A percentile compares a stretch with the other conserved stretches of the same genome.
Evolutionary conservation across 1,140 invertebrate species (phyloP).

Genomic region (Macrocentrus cingulum): DNA sequence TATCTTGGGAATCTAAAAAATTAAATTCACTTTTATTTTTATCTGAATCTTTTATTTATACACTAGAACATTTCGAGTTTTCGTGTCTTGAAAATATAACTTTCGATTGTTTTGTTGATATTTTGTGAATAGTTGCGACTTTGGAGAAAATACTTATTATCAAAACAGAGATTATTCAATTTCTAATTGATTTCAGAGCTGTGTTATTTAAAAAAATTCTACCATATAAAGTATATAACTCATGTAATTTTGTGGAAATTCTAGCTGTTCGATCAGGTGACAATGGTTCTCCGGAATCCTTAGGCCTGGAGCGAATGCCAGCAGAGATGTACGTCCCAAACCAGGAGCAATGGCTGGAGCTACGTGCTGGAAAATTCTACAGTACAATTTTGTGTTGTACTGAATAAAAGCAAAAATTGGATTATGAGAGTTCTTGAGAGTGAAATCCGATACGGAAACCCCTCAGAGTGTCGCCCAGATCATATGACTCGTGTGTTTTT

Average conservation of each 20-base stretch:
- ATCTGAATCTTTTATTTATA: too few species aligned
- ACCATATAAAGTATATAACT: neutral
- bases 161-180: neutral
- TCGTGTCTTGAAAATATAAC: too few species aligned
- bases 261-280: constrained; percentile 41
- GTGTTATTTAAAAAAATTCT: too few species aligned
- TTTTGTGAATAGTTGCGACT: neutral
- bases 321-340: constrained; percentile 89
- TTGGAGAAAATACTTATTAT: neutral
- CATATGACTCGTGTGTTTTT: neutral
- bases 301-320: constrained; percentile 65
- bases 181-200: too few species aligned
- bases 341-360: constrained; percentile 81
- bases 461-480: neutral
- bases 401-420: constrained; percentile 26
- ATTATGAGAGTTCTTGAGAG: neutral
- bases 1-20: too few species aligned
- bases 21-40: too few species aligned
- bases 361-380: constrained; percentile 63
- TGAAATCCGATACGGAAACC: constrained; percentile 3
- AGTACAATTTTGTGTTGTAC: constrained; percentile 43
- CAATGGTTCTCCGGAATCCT: constrained; percentile 41
- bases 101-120: too few species aligned
- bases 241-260: constrained; percentile 17
- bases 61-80: too few species aligned